Evolutionary conservation across 2,888 invertebrate species (phyloP).

Genomic region (Heteromyza rotundicornis): DNA sequence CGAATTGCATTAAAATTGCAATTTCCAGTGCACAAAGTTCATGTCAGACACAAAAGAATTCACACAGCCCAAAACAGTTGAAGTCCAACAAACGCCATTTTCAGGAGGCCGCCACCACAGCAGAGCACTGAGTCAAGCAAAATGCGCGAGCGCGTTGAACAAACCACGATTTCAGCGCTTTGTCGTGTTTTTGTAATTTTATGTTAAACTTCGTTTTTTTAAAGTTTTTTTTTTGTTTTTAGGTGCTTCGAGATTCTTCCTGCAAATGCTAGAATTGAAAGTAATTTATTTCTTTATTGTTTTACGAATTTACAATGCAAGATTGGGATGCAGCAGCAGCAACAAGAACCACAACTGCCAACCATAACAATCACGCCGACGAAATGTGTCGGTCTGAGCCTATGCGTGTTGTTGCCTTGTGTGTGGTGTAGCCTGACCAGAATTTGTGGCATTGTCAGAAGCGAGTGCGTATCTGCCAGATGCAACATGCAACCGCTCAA

Average conservation of each 20-base stretch:
- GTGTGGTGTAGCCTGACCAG: not conserved
- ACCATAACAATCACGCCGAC: conserved; percentile 51
- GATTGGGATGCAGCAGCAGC: conserved; percentile 39
- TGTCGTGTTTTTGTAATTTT: conserved; percentile 49
- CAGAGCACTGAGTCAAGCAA: conserved; percentile 12
- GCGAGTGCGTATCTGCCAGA: not conserved
- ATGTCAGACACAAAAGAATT: conserved; percentile 47
- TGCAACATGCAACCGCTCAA: not conserved
- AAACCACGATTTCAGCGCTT: conserved; percentile 59
- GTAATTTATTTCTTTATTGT: conserved; percentile 63
- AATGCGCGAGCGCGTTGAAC: conserved; percentile 40
- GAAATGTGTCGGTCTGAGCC: not conserved
- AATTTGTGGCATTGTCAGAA: not conserved
- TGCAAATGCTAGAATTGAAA: conserved; percentile 43
- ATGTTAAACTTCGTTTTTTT: conserved; percentile 4
- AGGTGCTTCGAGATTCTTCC: not conserved
- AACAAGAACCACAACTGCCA: conserved; percentile 38
- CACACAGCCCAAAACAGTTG: too few species aligned
- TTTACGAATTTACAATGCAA: conserved; percentile 56
- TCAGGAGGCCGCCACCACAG: conserved; percentile 11
- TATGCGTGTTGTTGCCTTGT: not conserved
- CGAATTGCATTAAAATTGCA: conserved; percentile 61
- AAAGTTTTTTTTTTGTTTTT: conserved; percentile 13
- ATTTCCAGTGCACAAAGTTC: conserved; percentile 58
- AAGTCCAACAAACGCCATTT: conserved; percentile 33